Base-by-base conservation (phyloP, 2,797 vertebrate genomes). In the Thunnus albacares region DNA sequence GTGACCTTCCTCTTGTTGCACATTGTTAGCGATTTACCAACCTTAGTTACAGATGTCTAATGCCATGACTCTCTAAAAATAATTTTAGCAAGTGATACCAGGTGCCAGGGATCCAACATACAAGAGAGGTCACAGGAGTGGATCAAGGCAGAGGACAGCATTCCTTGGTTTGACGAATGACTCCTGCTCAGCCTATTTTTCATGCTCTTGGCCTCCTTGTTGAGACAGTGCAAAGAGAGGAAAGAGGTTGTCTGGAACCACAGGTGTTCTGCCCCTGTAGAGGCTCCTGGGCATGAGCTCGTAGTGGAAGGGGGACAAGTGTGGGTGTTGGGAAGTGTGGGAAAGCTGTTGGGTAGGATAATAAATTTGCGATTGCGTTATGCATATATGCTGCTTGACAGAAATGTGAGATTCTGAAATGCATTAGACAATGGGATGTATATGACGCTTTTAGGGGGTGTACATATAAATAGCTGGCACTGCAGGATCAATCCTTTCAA, bases 151-250 rank as follows among this genome's bases (percentile, higher is more conserved):
- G 79, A 81, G 79, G 84, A 82, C 78, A 73, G 81, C 92, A 89
- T 92, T 93, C 93, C 89, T 88, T 52, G 71, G 13, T 84, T 84
- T 94, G 94, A 95, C 81, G 24, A 85, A 95, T 93, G 77, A 85
- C 79, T 88, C 69, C 71, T 71, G 70, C 76, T 73, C 64, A 66
- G 87, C 80, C 56, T 75, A 90, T 91, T 88, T 94, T 92, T 93
- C 90, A 90, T 82, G 57, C 24, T 74, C 77, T 75, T 84, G 80
- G 75, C 89, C 85, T 89, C 66, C 78, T 77, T 80, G 72, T 82
- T 71, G 80, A 82, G 84, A 85, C n/a, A 4, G 63, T 65, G 80
- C 75, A 28, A 58, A 59, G 76, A 38, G 78, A 55, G 68, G 80
- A 73, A 47, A 51, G 71, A 56, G 69, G 68, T 68, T 77, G 59